Percentiles rank a stretch among this genome's conserved stretches.
phyloP scores from a whole-genome alignment of 2,888 invertebrate genomes.

The Sinopyrophorus schimmeli region DNA sequence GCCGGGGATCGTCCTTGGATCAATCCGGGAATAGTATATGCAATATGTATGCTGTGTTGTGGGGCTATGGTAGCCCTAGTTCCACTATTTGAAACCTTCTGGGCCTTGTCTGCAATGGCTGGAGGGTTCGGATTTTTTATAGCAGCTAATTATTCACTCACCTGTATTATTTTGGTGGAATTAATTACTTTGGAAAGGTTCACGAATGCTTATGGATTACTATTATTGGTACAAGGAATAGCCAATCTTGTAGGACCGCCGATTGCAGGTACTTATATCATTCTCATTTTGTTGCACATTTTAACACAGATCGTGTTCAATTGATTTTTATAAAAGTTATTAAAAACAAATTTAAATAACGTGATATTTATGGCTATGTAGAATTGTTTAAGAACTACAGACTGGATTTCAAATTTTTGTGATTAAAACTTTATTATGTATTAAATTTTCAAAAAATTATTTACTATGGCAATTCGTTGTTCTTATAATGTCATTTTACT shows the following conservation, averaged over 20 bases:
- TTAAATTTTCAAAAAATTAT: no score
- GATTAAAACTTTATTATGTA: no score
- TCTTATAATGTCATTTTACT: no score
- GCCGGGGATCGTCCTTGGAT: conserved; percentile 81
- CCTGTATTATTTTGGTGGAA: conserved; percentile 88
- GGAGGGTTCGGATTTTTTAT: conserved; percentile 89
- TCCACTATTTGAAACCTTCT: conserved; percentile 64
- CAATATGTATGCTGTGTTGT: conserved; percentile 74
- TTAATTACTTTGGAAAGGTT: conserved; percentile 88
- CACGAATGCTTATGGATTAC: conserved; percentile 87
- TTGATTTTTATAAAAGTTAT: no score
- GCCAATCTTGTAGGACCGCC: conserved; percentile 91
- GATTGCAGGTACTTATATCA: conserved; percentile 69
- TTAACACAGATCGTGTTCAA: no score
- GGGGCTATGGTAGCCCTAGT: conserved; percentile 69
- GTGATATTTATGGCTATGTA: no score
- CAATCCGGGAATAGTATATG: conserved; percentile 79
- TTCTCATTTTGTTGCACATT: no score
- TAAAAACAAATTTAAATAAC: no score
- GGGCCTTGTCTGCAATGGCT: conserved; percentile 64
- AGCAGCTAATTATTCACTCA: conserved; percentile 89
- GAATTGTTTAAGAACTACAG: no score
- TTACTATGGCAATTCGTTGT: no score
- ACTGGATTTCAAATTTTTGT: no score
- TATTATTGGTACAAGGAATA: conserved; percentile 85